Evolutionary conservation across 2,113 vertebrate genomes (phyloP).

Genomic region (Etia nguti): DNA sequence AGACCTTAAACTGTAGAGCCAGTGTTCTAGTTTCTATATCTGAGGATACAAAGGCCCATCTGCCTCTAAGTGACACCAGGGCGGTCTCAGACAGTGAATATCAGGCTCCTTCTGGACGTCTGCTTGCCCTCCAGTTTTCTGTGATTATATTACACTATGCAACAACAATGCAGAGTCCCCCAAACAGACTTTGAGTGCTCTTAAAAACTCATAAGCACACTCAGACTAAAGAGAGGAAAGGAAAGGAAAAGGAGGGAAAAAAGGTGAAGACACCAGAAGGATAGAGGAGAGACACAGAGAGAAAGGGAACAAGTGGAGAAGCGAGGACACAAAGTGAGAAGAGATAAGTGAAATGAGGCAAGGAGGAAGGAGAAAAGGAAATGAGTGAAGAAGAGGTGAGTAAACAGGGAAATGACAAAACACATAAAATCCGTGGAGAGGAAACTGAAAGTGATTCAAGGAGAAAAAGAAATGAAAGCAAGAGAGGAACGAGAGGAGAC

Average conservation of each 20-base stretch:
- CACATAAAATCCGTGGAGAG: not conserved
- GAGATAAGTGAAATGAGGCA: not conserved
- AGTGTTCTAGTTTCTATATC: not conserved
- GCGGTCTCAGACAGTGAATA: not conserved
- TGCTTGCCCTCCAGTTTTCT: not conserved
- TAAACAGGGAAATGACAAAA: not conserved
- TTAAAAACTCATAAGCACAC: not conserved
- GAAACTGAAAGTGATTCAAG: not conserved
- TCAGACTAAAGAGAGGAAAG: not conserved
- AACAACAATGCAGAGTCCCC: not conserved
- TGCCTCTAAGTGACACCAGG: not conserved
- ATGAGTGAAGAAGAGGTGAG: not conserved
- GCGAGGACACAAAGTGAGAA: not conserved
- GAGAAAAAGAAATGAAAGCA: not conserved
- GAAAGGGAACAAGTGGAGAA: not conserved
- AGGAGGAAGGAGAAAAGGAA: not conserved
- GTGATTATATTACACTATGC: not conserved
- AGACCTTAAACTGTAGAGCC: not conserved
- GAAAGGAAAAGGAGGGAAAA: not conserved
- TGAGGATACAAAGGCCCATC: not conserved
- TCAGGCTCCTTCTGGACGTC: not conserved
- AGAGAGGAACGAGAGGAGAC: not conserved
- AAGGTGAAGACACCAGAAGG: not conserved
- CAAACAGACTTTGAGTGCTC: not conserved
- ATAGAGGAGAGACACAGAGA: not conserved